Conservation (phyloP, 1,140 invertebrate species). For the Apocrypta bakeri region DNA sequence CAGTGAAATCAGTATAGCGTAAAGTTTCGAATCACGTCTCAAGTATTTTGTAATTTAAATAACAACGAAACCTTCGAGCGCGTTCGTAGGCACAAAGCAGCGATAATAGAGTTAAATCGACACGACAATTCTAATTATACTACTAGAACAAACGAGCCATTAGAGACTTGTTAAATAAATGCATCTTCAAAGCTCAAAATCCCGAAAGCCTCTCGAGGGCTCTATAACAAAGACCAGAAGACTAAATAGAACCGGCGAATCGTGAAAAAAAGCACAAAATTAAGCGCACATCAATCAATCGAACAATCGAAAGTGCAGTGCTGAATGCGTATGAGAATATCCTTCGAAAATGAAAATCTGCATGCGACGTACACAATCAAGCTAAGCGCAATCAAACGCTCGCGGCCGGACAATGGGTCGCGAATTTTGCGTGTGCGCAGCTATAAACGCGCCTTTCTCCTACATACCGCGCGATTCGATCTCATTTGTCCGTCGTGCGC, state of each 20-base stretch:
- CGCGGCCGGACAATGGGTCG: slow-evolving; percentile 2
- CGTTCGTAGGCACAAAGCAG: neutral
- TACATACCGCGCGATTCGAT: slow-evolving; percentile 5
- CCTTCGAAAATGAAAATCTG: slow-evolving; percentile 39
- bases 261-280: slow-evolving; percentile 31
- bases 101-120: neutral
- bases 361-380: slow-evolving; percentile 51
- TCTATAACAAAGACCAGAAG: neutral
- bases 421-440: neutral
- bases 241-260: slow-evolving; percentile 15
- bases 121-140: neutral
- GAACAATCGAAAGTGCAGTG: slow-evolving; percentile 2
- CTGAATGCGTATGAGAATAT: slow-evolving; percentile 35
- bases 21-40: too few species aligned
- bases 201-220: neutral
- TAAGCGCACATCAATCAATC: slow-evolving; percentile 21
- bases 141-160: neutral
- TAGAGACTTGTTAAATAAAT: neutral
- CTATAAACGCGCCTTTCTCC: neutral
- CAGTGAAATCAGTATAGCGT: too few species aligned
- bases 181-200: slow-evolving; percentile 6
- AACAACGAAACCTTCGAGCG: neutral
- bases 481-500: neutral
- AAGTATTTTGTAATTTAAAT: neutral
- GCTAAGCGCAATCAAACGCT: slow-evolving; percentile 41